These are phyloP conservation scores for Sarcophaga caerulescens DNA, from an alignment of 2,888 invertebrate species.

Conservation along the genomic window DNA sequence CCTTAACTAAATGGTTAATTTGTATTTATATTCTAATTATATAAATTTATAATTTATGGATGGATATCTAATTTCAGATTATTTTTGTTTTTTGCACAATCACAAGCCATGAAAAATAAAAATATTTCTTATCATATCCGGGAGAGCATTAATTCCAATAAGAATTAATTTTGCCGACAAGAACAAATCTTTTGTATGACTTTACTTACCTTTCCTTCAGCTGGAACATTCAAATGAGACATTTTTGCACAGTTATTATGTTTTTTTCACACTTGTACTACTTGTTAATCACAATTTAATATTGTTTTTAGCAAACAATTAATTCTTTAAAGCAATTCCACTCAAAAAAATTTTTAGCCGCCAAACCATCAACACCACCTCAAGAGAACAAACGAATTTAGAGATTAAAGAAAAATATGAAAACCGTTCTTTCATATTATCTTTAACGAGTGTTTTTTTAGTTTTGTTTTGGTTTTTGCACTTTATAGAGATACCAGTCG, in stretches of 20 bases:
- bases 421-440: conserved; percentile 17
- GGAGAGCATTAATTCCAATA: conserved; percentile 33
- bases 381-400: conserved; percentile 42
- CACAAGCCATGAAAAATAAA: not conserved
- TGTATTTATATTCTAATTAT: not conserved
- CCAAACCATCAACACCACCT: conserved; percentile 53
- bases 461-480: conserved; percentile 47
- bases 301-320: conserved; percentile 6
- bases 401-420: conserved; percentile 37
- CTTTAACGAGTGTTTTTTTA: conserved; percentile 8
- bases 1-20: not conserved
- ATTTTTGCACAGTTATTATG: conserved; percentile 68
- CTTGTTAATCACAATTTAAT: not conserved
- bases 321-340: conserved; percentile 14
- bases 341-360: conserved; percentile 44
- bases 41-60: not conserved
- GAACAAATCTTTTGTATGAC: not conserved
- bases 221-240: conserved; percentile 76
- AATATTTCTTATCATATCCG: not conserved
- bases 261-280: not conserved
- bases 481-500: conserved; percentile 1
- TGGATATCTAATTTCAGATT: not conserved
- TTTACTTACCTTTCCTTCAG: conserved; percentile 77
- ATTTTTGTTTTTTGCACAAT: not conserved
- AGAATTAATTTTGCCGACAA: conserved; percentile 11